phyloP scores from a whole-genome alignment of 2,797 vertebrate genomes.

The Cossypha caffra region DNA sequence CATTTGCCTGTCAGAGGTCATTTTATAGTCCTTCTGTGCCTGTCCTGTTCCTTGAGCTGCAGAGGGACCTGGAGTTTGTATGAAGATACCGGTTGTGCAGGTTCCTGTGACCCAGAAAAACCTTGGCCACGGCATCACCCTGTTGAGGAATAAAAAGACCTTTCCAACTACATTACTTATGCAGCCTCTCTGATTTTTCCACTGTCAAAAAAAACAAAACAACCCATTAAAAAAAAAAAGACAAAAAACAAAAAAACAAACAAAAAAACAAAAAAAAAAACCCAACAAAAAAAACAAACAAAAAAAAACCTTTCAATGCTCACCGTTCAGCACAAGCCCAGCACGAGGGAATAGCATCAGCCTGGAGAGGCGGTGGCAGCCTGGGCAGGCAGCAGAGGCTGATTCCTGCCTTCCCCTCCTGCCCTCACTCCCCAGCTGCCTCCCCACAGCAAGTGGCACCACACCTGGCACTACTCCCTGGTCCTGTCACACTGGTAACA shows the following conservation, averaged over 20 bases:
- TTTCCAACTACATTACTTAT: background rate
- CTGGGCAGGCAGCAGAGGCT: background rate
- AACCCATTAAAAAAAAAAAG: too few relatives aligned
- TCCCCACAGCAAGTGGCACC: background rate
- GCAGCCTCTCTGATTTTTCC: background rate
- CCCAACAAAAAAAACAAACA: rapidly evolving
- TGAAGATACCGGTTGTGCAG: constrained; percentile 28
- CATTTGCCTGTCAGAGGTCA: background rate
- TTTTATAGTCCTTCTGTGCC: background rate
- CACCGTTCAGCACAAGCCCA: background rate
- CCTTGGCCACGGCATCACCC: background rate
- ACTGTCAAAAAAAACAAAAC: rapidly evolving
- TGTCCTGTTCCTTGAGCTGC: background rate
- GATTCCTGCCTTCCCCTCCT: background rate
- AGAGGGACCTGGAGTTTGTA: background rate
- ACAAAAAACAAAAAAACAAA: too few relatives aligned
- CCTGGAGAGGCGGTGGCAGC: background rate
- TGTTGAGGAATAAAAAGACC: background rate
- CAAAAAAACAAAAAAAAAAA: rapidly evolving
- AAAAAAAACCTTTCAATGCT: background rate
- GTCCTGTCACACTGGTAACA: constrained; percentile 16
- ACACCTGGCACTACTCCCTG: background rate
- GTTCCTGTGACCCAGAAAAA: constrained; percentile 6
- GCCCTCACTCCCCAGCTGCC: background rate
- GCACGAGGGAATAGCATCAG: background rate